Evolutionary conservation across 2,113 vertebrate genomes (phyloP).

Genomic region (Sprattus sprattus): DNA sequence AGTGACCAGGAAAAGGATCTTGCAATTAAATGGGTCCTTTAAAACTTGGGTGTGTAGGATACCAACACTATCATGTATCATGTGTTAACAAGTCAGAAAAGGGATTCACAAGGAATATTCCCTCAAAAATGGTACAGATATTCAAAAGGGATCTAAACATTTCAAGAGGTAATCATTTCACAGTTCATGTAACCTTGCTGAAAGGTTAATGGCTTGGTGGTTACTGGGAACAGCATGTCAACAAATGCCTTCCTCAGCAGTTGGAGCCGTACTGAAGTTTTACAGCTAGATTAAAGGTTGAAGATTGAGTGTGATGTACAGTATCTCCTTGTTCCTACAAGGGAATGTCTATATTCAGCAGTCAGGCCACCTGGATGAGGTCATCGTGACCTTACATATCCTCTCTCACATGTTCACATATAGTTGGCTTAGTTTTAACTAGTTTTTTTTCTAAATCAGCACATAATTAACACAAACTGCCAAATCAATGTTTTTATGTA

Average conservation of each 20-base stretch:
- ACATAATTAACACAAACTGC: neutral
- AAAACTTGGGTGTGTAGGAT: neutral
- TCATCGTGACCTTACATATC: constrained; percentile 44
- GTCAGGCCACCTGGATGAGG: constrained; percentile 29
- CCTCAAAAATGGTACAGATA: neutral
- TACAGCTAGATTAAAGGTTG: neutral
- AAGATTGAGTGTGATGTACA: neutral
- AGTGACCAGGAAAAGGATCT: neutral
- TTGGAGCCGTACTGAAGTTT: neutral
- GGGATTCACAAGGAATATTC: neutral
- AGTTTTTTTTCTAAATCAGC: neutral
- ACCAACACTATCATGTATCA: neutral
- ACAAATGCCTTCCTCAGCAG: neutral
- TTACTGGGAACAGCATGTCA: neutral
- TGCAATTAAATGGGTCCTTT: neutral
- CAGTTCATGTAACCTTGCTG: neutral
- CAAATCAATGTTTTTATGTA: neutral
- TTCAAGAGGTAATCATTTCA: neutral
- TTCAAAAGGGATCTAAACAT: neutral
- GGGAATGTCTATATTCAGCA: neutral
- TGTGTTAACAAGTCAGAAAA: no score
- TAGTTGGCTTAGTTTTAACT: neutral
- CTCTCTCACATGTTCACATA: neutral
- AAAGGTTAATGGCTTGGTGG: neutral
- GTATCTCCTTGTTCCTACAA: neutral